Evolutionary conservation across 2,888 invertebrate genomes (phyloP), one percentile per base, ranked within the genome.

Genomic region (Drosophila buzzatii): DNA sequence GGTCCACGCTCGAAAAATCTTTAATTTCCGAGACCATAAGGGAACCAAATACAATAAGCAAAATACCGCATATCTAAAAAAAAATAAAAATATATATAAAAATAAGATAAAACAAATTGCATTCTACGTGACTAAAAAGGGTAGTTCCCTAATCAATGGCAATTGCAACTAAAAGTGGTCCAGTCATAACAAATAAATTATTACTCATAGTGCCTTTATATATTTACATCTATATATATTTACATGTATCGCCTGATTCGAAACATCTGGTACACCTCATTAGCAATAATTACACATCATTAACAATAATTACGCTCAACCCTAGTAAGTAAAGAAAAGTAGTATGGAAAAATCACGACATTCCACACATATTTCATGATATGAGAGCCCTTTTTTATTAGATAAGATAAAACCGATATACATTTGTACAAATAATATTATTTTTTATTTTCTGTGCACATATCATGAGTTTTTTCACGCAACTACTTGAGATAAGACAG

Each of bases 31-130:
- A 91, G 72, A 96, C 94, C 91, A 95, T 94, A 42, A 96, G 93
- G 1, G 96, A 94, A 27, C 96, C 97, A 52, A 96, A 93, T 12
- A 95, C 94, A 59, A 97, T 94, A 62, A 97, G 93, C 8, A 95
- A 95, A 78, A 96, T 93, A 18, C 96, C 96, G 81, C 96, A 95
- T 92, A 96, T 92, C 97, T 97, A 94, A 55, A 94, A 94, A 42
- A 94, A 56, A 94, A 94, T 39, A 23, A 23, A 4, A 23, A 4
- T 23, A 23, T n/a, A n/a, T n/a, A 23, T 23, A 23, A 23, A 23
- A 23, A 23, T 9, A 10, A 31, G 44, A 42, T 1, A 33, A 42
- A 58, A 55, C 10, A 16, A 41, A 39, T 53, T 53, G 16, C 53
- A 53, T 53, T 53, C 23, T 23, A 9, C 35, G 20, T 37, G 37